A percentile compares a stretch with the other conserved stretches of the same genome.
phyloP scores from a whole-genome alignment of 2,113 vertebrate species.

The Hypocryptadius cinnamomeus region DNA sequence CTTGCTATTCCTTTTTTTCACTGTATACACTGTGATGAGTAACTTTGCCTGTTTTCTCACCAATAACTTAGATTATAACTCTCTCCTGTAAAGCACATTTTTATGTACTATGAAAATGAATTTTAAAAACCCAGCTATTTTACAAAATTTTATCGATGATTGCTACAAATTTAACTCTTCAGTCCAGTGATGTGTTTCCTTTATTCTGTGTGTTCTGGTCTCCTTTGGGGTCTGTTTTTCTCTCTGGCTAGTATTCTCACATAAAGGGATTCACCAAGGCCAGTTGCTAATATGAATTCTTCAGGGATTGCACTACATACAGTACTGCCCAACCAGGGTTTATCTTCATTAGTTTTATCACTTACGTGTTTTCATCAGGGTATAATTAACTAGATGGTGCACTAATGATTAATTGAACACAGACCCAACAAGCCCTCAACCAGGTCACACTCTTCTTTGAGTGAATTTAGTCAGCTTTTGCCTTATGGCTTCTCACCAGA shows the following conservation, averaged over 20 bases:
- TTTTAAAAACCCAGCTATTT: background rate
- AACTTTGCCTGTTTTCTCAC: background rate
- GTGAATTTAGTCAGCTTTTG: background rate
- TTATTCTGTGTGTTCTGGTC: background rate
- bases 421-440: background rate
- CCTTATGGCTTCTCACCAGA: background rate
- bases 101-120: background rate
- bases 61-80: background rate
- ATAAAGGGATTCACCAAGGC: background rate
- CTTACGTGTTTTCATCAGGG: background rate
- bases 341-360: background rate
- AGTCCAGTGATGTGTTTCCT: background rate
- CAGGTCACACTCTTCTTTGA: background rate
- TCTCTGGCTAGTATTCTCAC: accelerated
- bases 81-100: background rate
- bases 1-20: background rate
- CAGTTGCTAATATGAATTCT: background rate
- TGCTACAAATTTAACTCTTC: background rate
- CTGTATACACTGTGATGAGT: background rate
- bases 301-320: background rate
- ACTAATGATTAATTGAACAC: background rate
- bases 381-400: background rate
- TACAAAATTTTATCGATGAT: background rate
- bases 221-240: background rate
- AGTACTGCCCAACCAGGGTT: background rate